Evolutionary conservation across 1,140 invertebrate genomes (phyloP), one percentile per base, ranked within the genome.

Genomic region (Sarcophaga bullata): DNA sequence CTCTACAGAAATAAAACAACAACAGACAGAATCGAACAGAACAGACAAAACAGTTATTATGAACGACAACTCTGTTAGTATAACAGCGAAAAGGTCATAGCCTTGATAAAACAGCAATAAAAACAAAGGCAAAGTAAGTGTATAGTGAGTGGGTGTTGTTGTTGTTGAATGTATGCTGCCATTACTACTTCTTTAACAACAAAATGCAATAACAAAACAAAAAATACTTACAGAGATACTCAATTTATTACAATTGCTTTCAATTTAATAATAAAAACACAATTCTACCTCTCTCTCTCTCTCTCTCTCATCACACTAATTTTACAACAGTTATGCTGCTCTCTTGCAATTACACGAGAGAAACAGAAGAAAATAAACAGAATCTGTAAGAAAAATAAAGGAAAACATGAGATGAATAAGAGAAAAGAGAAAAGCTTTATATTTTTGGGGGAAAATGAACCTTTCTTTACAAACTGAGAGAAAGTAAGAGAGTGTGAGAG

Each of bases 211-310:
- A 37, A 37, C 1, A 37, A 37, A 37, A 37, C 1, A 1, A 37
- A 78, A 78, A 78, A 50, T 78, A 46, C 50, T 52, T 52, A 78
- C 75, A 78, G 75, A 78, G 49, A 78, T 78, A 78, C 75, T 78
- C 75, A 78, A 78, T 78, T 78, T 78, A 78, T 78, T 48, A 78
- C 75, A 78, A 78, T 78, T 78, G 75, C 75, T 78, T 78, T 50
- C 75, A 78, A 78, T 78, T 78, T 76, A 76, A 49, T 37, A 37
- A 37, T 37, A 37, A 37, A 37, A 37, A 37, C 25, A 72, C 2
- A 72, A 25, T n/a, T n/a, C n/a, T n/a, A n/a, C n/a, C 62, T 17
- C n/a, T 25, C 17, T 25, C 62, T 17, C 6, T 25, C 62, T 6
- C 62, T 25, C n/a, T 7, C 62, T 25, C 58, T 10, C n/a, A 25